A percentile compares a stretch with the other conserved stretches of the same genome.
phyloP scores from a whole-genome alignment of 2,888 invertebrate genomes.

The Ethmia dodecea region DNA sequence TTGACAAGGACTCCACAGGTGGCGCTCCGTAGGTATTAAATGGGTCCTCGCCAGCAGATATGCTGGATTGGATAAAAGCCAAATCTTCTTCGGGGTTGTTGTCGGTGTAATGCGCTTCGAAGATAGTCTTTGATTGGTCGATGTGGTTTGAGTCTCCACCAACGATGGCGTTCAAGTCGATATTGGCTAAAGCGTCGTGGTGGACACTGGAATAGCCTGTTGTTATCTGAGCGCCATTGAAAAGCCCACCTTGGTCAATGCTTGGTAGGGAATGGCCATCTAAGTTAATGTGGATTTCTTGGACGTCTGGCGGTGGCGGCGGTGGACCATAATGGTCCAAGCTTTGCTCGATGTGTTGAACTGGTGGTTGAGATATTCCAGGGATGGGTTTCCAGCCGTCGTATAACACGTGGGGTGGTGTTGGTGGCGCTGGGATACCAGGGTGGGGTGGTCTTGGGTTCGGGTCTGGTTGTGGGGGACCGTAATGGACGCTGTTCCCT shows the following conservation, averaged over 20 bases:
- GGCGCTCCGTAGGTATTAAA: slow-evolving; percentile 59
- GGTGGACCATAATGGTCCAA: slow-evolving; percentile 51
- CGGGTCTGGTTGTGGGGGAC: slow-evolving; percentile 78
- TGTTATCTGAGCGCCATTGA: slow-evolving; percentile 46
- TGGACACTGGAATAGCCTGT: slow-evolving; percentile 64
- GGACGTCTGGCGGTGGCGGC: slow-evolving; percentile 37
- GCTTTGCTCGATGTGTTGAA: slow-evolving; percentile 32
- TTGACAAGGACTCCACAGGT: slow-evolving; percentile 61
- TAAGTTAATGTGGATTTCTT: slow-evolving; percentile 43
- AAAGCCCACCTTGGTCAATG: slow-evolving; percentile 31
- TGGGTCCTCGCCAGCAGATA: slow-evolving; percentile 21
- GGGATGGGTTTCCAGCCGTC: slow-evolving; percentile 94
- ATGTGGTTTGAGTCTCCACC: slow-evolving; percentile 68
- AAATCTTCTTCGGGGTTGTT: slow-evolving; percentile 39
- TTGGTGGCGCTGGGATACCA: slow-evolving; percentile 85
- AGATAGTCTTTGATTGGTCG: slow-evolving; percentile 68
- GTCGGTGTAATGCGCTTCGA: slow-evolving; percentile 71
- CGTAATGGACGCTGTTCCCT: slow-evolving; percentile 65
- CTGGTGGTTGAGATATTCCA: slow-evolving; percentile 72
- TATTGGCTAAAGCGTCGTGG: slow-evolving; percentile 60
- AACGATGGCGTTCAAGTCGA: slow-evolving; percentile 59
- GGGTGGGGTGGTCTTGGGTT: slow-evolving; percentile 80
- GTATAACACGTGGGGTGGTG: slow-evolving; percentile 85
- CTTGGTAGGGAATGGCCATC: slow-evolving; percentile 39
- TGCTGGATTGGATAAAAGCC: slow-evolving; percentile 29